Base-by-base conservation (phyloP, 2,888 invertebrate genomes). In the Pocota personata region DNA sequence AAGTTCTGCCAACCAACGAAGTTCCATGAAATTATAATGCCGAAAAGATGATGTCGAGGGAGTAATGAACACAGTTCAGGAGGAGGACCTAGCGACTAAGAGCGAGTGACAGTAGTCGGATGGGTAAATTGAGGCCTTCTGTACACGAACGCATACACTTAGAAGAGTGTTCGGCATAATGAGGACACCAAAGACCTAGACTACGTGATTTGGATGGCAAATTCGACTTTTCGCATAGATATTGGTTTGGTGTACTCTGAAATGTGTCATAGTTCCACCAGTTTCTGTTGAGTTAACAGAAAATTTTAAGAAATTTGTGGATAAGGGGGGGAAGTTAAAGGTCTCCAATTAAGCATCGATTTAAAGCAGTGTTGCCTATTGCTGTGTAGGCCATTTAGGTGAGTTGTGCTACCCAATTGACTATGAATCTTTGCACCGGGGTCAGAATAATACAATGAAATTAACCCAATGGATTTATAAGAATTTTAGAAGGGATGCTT, bases 21-120 rank as follows among this genome's bases (percentile, higher is more conserved):
- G 80, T 75, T 84, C 50, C 84, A 69, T 84, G 84, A 76, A 84
- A 84, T 84, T 84, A 84, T 84, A 84, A 84, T 84, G 62, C 83
- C 69, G 37, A 71, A 80, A 80, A 84, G 80, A 80, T 84, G 84
- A 84, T 76, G 84, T 71, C 75, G 64, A 48, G 84, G 80, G 80
- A 80, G 80, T 84, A 84, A 84, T 84, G 80, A 84, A 80, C 84
- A 80, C 64, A 35, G 48, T 16, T 27, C 19, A 37, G 37, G 40
- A 27, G 8, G 60, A 73, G 8, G 58, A 71, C 48, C 27, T 37
- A 40, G 8, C 35, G 24, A 76, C 35, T 71, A 55, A n/a, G 2
- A n/a, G 62, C 69, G 12, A 57, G 43, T 14, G 62, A 46, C 57
- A 50, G 40, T 3, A 14, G 46, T 14, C 3, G 27, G 67, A 27